Evolutionary conservation across 2,888 invertebrate genomes (phyloP).

Genomic region (Leucoptera coffeella): DNA sequence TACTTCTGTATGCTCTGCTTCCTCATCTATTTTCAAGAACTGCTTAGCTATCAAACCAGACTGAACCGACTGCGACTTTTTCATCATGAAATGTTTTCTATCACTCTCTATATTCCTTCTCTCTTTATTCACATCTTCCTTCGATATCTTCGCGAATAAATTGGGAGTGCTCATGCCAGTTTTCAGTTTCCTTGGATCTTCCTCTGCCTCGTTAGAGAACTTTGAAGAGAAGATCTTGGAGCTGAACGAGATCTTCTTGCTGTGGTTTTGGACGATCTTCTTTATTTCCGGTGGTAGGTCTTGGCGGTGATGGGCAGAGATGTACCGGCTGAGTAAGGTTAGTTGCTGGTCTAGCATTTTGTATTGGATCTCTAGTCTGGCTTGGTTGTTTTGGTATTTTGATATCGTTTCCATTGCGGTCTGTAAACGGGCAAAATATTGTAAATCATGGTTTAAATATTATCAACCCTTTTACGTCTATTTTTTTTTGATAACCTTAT

Average conservation of each 20-base stretch:
- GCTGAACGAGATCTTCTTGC: constrained; percentile 26
- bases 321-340: constrained; percentile 63
- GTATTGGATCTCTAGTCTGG: constrained; percentile 64
- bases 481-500: too few species aligned
- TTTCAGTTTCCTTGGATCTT: constrained; percentile 27
- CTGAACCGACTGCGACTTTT: constrained; percentile 39
- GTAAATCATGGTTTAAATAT: too few species aligned
- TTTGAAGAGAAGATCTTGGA: constrained; percentile 39
- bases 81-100: constrained; percentile 24
- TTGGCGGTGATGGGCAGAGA: constrained; percentile 60
- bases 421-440: constrained; percentile 45
- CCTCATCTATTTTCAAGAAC: constrained; percentile 43
- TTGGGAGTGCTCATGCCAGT: constrained; percentile 35
- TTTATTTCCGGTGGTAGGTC: constrained; percentile 71
- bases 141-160: constrained; percentile 28
- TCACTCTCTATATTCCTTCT: constrained; percentile 15
- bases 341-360: constrained; percentile 71
- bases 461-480: too few species aligned
- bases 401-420: constrained; percentile 60
- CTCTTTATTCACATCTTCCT: constrained; percentile 15
- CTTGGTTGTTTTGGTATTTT: constrained; percentile 56
- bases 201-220: constrained; percentile 24
- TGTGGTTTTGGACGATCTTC: constrained; percentile 62
- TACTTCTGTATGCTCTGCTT: constrained; percentile 31
- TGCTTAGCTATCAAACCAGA: constrained; percentile 30